phyloP scores from a whole-genome alignment of 2,113 vertebrate genomes.

The Orcinus orca region DNA sequence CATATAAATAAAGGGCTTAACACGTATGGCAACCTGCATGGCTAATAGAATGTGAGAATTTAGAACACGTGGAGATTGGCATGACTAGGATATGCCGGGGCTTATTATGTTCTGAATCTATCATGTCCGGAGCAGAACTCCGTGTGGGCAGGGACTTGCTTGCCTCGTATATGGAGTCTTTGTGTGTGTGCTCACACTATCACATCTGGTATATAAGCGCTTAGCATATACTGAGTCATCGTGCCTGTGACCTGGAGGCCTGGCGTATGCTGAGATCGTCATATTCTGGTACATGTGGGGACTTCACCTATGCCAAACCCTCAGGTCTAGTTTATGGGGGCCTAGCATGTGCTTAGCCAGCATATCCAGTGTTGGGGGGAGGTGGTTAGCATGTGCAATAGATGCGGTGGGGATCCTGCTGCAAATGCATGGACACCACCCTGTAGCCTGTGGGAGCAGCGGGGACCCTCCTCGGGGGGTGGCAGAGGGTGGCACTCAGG shows the following conservation, averaged over 20 bases:
- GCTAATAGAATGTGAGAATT: background rate
- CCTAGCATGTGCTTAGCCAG: background rate
- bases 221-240: background rate
- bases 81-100: background rate
- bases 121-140: background rate
- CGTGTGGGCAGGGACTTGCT: background rate
- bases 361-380: background rate
- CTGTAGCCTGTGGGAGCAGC: background rate
- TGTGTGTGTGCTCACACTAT: background rate
- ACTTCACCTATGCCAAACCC: background rate
- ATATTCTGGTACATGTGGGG: background rate
- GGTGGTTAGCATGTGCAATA: background rate
- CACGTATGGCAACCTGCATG: background rate
- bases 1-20: background rate
- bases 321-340: background rate
- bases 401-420: background rate
- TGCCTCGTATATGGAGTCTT: background rate
- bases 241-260: background rate
- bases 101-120: background rate
- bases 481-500: background rate
- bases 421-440: background rate
- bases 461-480: background rate
- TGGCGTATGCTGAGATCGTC: background rate
- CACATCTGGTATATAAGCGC: background rate
- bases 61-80: background rate